Evolutionary conservation across 2,113 vertebrate genomes (phyloP).

Genomic region (Vidua macroura): DNA sequence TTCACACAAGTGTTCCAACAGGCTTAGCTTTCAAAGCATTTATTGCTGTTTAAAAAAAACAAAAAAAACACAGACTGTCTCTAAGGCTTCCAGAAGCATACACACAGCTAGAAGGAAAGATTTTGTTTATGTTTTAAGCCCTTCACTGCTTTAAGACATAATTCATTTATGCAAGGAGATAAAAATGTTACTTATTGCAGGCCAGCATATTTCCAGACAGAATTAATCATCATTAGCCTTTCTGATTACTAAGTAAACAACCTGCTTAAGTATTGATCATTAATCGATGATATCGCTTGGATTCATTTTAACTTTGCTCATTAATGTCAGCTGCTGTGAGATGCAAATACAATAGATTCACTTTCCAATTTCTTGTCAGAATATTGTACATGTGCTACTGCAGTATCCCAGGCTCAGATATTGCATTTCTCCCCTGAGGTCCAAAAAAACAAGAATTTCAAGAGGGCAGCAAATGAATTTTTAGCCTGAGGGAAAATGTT

Average conservation of each 20-base stretch:
- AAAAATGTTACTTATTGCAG: not conserved
- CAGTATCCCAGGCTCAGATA: not conserved
- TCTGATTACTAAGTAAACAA: not conserved
- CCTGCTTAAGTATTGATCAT: not conserved
- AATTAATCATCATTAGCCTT: not conserved
- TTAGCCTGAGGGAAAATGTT: constrained; percentile 29
- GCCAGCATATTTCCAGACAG: not conserved
- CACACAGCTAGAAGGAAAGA: not conserved
- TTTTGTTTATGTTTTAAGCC: not conserved
- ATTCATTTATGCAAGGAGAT: not conserved
- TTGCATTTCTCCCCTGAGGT: not conserved
- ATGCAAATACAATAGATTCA: not conserved
- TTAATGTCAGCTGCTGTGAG: not conserved
- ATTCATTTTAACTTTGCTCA: not conserved
- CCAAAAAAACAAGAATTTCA: constrained; percentile 20
- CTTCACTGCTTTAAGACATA: not conserved
- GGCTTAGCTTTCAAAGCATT: not conserved
- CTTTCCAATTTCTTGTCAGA: constrained; percentile 3
- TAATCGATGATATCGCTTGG: not conserved
- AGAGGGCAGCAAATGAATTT: constrained; percentile 48
- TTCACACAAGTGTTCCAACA: not conserved
- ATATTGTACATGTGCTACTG: not conserved
- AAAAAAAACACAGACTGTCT: not conserved
- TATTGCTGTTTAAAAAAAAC: not conserved
- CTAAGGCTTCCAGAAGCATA: not conserved